Evolutionary conservation across 1,140 invertebrate species (phyloP), one percentile per base, ranked within the genome.

Genomic region (Dicyema japonicum): DNA sequence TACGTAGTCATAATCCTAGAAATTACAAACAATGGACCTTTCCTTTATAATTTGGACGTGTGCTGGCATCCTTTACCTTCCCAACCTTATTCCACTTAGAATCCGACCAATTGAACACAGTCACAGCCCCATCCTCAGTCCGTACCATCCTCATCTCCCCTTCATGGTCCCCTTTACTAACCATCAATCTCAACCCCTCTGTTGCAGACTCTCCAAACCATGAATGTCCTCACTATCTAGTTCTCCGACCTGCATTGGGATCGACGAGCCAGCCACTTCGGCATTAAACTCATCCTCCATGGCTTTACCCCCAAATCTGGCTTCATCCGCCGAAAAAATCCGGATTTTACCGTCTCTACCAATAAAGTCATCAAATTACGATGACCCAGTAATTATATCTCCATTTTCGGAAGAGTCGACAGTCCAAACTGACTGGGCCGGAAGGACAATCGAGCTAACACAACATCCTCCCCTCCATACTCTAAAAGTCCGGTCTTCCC

Each of bases 1-100:
- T 12, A 88, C 76, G 53, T 65, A 85, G 54, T 90, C 80, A 45
- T 88, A 88, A 40, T 74, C 66, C 60, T 69, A 42, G 32, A 54
- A 52, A 30, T 19, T 3, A 26, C n/a, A 36, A 24, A 3, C 26
- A 17, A 31, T 11, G 8, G 5, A 29, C 11, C 16, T 11, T 15
- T 9, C 23, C 24, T n/a, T 2, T 15, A 30, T 3, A 9, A 16
- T 13, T n/a, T 5, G 16, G 9, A 29, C 11, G 8, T 8, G 8
- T 31, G 5, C 6, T 19, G 11, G 13, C 23, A 12, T 30, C 26
- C 13, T 15, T n/a, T 26, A 85, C 72, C 42, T 82, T 72, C 2
- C 78, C 78, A 24, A 85, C 55, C 47, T 72, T 66, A 27, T 61
- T 61, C 78, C 78, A 88, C 21, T 62, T 57, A 13, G 55, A 40